Conservation (phyloP, 2,797 vertebrate species). For the Capromys pilorides region DNA sequence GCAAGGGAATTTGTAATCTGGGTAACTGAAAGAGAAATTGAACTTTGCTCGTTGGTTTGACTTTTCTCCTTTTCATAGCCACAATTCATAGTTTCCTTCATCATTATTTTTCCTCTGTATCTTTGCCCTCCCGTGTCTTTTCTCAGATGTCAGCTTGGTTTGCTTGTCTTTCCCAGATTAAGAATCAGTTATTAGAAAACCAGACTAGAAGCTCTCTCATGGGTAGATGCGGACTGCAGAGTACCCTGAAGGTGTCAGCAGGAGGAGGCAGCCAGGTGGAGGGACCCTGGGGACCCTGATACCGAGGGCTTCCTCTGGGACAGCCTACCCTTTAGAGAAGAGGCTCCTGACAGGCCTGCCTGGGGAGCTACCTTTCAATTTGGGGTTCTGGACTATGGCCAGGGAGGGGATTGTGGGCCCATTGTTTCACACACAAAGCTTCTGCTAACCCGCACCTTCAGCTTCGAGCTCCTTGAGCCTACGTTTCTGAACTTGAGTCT, state of each 20-base stretch:
- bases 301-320: not conserved
- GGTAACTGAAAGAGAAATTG: not conserved
- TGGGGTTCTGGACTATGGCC: not conserved
- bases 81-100: no score
- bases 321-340: not conserved
- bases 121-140: not conserved
- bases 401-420: no score
- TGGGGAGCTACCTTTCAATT: not conserved
- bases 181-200: not conserved
- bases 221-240: not conserved
- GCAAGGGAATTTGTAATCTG: not conserved
- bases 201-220: not conserved
- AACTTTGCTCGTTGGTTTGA: not conserved
- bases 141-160: not conserved
- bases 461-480: not conserved
- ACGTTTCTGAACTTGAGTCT: not conserved
- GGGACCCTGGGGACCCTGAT: not conserved
- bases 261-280: no score
- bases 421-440: not conserved
- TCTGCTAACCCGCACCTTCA: rapidly evolving
- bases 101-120: not conserved
- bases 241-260: not conserved
- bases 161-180: not conserved
- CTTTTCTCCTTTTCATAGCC: not conserved
- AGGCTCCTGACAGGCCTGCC: not conserved